Conservation (phyloP, 2,797 vertebrate genomes). For the Darevskia mixta region DNA sequence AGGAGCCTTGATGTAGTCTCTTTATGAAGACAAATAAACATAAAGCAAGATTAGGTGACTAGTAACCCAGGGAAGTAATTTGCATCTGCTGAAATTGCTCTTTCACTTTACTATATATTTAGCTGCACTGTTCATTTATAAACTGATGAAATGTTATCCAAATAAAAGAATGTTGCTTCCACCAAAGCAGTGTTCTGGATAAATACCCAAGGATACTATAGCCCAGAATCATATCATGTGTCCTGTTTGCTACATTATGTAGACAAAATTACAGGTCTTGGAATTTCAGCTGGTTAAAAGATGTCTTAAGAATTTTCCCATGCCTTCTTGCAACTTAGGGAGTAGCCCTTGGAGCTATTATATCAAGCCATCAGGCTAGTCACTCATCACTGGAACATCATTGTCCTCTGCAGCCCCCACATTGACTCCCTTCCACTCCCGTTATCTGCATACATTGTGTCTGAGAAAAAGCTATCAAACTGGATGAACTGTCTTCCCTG, state of each 20-base stretch:
- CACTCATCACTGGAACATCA: constrained; percentile 1
- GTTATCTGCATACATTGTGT: neutral
- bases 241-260: constrained; percentile 56
- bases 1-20: constrained; percentile 24
- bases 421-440: neutral
- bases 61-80: constrained; percentile 42
- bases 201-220: constrained; percentile 67
- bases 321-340: constrained; percentile 50
- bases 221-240: constrained; percentile 56
- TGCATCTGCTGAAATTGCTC: constrained; percentile 55
- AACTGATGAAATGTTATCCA: constrained; percentile 67
- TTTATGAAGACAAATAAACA: constrained; percentile 47
- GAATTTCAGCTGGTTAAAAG: constrained; percentile 67
- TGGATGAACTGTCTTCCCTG: neutral
- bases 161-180: constrained; percentile 49
- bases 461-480: neutral
- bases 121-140: constrained; percentile 65
- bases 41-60: constrained; percentile 41
- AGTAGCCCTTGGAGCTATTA: constrained; percentile 19
- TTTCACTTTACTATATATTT: constrained; percentile 67
- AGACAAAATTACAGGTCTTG: constrained; percentile 68
- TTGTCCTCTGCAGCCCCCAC: neutral
- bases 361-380: neutral
- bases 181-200: constrained; percentile 65
- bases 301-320: constrained; percentile 70